These are phyloP conservation scores for Pao palembangensis DNA, from an alignment of 2,113 vertebrate species.

Conservation along the genomic window DNA sequence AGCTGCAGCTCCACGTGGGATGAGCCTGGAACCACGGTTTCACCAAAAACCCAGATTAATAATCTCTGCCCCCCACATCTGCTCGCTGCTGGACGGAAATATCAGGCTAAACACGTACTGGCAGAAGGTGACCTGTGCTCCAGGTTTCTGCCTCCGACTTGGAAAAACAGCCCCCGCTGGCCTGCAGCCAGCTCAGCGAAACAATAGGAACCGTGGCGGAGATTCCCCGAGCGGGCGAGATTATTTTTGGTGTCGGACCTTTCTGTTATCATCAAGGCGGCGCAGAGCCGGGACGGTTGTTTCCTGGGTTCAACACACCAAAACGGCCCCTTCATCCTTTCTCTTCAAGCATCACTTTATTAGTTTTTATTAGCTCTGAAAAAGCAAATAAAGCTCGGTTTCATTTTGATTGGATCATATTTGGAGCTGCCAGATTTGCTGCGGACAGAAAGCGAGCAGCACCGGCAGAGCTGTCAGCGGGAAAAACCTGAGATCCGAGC, in stretches of 20 bases:
- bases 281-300: conserved; percentile 19
- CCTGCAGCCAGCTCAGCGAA: conserved; percentile 53
- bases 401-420: no score
- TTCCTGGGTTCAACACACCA: no score
- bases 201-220: conserved; percentile 36
- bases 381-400: no score
- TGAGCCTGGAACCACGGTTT: conserved; percentile 41
- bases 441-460: no score
- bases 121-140: conserved; percentile 7
- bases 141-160: no score
- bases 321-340: no score
- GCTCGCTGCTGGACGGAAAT: conserved; percentile 23
- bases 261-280: conserved; percentile 38
- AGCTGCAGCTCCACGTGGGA: conserved; percentile 67
- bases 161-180: not conserved
- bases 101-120: conserved; percentile 14
- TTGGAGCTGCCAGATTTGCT: no score
- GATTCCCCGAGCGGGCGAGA: conserved; percentile 50
- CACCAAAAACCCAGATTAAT: conserved; percentile 12
- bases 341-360: no score
- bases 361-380: no score
- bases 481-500: no score
- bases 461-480: no score
- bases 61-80: not conserved
- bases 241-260: conserved; percentile 47